Conservation (phyloP, 2,113 vertebrate genomes). For the Rousettus leschenaultii region DNA sequence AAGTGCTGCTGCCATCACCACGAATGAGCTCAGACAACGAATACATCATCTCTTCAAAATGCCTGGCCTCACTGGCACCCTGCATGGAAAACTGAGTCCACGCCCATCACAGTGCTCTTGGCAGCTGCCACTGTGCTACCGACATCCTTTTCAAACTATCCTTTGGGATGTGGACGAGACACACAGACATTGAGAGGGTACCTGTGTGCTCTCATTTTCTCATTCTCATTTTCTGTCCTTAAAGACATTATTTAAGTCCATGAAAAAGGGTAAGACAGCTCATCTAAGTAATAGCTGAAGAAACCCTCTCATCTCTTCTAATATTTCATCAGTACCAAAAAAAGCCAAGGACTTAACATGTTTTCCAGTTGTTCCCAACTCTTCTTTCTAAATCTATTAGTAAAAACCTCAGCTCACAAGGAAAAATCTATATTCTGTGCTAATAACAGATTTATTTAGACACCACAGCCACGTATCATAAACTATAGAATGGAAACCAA, state of each 20-base stretch:
- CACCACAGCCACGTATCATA: neutral
- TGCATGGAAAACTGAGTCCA: neutral
- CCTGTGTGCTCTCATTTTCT: neutral
- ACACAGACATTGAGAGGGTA: neutral
- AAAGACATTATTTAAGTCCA: neutral
- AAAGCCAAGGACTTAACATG: neutral
- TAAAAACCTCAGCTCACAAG: neutral
- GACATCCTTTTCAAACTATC: neutral
- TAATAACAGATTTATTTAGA: neutral
- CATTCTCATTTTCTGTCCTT: neutral
- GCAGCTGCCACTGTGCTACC: fast-evolving
- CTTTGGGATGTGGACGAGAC: neutral
- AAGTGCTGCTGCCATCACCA: neutral
- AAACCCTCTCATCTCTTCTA: neutral
- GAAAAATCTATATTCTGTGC: neutral
- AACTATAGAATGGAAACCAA: neutral
- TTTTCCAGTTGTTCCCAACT: neutral
- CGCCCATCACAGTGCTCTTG: neutral
- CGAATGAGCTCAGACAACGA: neutral
- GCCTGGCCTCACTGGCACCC: neutral
- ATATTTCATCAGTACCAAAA: neutral
- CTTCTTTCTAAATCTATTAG: slow-evolving; percentile 8
- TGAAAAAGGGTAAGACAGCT: neutral
- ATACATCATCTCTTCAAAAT: neutral
- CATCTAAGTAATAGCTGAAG: neutral